These are phyloP conservation scores for Lagorchestes hirsutus DNA, from an alignment of 2,797 vertebrate genomes.

Conservation along the genomic window DNA sequence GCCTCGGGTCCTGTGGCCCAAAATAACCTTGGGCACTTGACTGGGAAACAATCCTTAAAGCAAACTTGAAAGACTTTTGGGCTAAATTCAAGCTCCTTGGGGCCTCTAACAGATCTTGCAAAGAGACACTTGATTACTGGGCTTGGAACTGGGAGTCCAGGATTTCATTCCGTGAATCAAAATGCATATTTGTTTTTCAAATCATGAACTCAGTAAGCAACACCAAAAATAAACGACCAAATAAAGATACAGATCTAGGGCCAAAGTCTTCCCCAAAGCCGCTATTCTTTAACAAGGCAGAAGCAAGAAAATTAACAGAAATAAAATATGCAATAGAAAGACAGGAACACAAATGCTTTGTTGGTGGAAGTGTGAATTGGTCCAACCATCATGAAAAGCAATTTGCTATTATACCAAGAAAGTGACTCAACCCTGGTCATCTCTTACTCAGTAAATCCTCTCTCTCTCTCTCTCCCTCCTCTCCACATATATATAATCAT, in stretches of 20 bases:
- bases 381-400: background rate
- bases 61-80: background rate
- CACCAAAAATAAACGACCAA: background rate
- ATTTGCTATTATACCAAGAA: background rate
- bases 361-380: background rate
- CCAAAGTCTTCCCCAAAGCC: background rate
- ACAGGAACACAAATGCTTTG: background rate
- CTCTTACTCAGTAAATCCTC: background rate
- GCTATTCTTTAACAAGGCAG: background rate
- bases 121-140: background rate
- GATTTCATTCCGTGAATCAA: background rate
- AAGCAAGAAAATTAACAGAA: background rate
- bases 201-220: background rate
- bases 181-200: background rate
- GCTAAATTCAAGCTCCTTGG: background rate
- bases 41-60: background rate
- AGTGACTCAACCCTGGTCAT: background rate
- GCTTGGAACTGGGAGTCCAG: background rate
- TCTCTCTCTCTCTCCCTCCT: background rate
- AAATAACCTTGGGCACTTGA: conserved; percentile 5
- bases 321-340: background rate
- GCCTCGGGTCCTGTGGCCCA: background rate
- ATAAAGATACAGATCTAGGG: background rate
- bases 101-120: background rate
- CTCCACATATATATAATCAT: no score